These are phyloP conservation scores for Triplophysa rosa DNA, from an alignment of 2,113 vertebrate species.

Conservation along the genomic window DNA sequence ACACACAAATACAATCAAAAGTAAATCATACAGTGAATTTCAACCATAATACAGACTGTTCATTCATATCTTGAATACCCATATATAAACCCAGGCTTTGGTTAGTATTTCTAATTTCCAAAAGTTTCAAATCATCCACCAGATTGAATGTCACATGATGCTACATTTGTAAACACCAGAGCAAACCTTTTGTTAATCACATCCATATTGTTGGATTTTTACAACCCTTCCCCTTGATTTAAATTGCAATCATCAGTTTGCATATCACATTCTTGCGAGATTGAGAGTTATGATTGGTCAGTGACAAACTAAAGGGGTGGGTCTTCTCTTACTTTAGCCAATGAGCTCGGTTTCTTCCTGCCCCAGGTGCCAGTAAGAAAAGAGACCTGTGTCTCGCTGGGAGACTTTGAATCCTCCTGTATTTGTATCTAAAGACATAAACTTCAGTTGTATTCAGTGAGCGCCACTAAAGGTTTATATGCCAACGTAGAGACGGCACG, in stretches of 20 bases:
- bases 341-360: constrained; percentile 77
- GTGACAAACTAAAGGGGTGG: constrained; percentile 47
- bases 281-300: constrained; percentile 60
- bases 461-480: constrained; percentile 33
- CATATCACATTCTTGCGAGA: constrained; percentile 60
- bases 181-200: constrained; percentile 30
- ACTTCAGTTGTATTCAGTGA: constrained; percentile 66
- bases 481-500: constrained; percentile 19
- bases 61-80: neutral
- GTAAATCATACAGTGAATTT: constrained; percentile 22
- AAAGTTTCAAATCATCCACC: neutral
- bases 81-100: constrained; percentile 1
- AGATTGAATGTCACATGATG: neutral
- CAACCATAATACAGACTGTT: neutral
- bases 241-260: constrained; percentile 59
- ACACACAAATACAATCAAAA: constrained; percentile 36
- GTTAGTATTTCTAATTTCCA: constrained; percentile 18
- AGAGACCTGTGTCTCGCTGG: constrained; percentile 75
- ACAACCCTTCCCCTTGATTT: constrained; percentile 25
- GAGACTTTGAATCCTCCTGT: constrained; percentile 75
- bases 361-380: constrained; percentile 80
- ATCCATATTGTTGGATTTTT: neutral
- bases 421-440: constrained; percentile 76
- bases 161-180: neutral
- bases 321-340: constrained; percentile 77